Conservation (phyloP, 2,113 vertebrate genomes). For the Galeopterus variegatus region DNA sequence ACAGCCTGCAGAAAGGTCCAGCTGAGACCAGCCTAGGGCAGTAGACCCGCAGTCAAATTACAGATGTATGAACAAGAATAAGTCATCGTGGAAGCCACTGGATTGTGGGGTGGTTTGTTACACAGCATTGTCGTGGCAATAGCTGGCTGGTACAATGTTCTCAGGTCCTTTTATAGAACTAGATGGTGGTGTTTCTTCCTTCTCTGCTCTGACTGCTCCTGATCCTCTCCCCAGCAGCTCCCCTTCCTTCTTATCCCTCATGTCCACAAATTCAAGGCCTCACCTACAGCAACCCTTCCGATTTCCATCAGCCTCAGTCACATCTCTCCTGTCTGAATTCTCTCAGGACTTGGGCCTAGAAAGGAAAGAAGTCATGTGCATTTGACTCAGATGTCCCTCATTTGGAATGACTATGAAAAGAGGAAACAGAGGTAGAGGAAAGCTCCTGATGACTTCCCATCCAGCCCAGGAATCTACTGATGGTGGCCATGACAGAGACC, state of each 20-base stretch:
- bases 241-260: neutral
- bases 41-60: neutral
- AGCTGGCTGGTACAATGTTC: neutral
- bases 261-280: neutral
- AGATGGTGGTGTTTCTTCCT: neutral
- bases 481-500: neutral
- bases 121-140: neutral
- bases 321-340: neutral
- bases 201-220: too few relatives aligned
- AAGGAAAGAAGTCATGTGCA: neutral
- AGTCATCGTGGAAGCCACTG: neutral
- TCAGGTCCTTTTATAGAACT: neutral
- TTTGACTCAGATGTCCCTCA: neutral
- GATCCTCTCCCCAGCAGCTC: neutral
- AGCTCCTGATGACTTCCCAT: too few relatives aligned
- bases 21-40: neutral
- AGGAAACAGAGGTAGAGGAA: neutral
- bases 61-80: neutral
- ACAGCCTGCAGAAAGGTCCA: neutral
- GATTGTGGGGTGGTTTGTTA: neutral
- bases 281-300: neutral
- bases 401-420: neutral
- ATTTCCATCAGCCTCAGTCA: neutral
- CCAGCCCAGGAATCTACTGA: neutral
- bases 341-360: neutral